A percentile compares a stretch with the other conserved stretches of the same genome.
Evolutionary conservation across 2,888 invertebrate species (phyloP).

Genomic region (Sussaba pulchella): DNA sequence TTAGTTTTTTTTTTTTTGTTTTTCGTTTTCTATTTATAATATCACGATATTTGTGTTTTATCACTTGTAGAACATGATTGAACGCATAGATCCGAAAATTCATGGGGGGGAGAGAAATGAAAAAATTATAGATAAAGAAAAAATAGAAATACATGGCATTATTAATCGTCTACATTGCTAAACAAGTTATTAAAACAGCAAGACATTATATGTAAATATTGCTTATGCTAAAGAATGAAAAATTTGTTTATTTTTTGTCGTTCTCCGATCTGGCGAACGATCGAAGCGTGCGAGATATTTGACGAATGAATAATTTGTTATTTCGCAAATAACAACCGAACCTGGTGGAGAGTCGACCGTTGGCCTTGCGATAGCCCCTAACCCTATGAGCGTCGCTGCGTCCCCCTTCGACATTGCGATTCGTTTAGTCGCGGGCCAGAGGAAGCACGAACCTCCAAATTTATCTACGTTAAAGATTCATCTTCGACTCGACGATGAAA

Average conservation of each 20-base stretch:
- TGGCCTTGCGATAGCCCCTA: slow-evolving; percentile 58
- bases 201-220: slow-evolving; percentile 43
- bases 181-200: slow-evolving; percentile 40
- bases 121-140: no score
- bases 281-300: slow-evolving; percentile 66
- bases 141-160: slow-evolving; percentile 31
- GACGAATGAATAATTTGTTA: slow-evolving; percentile 17
- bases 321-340: slow-evolving; percentile 23
- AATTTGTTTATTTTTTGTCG: no score
- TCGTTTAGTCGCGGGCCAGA: slow-evolving; percentile 66
- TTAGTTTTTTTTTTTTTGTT: slow-evolving; percentile 58
- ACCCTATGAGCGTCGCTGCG: slow-evolving; percentile 13
- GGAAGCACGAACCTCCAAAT: slow-evolving; percentile 72
- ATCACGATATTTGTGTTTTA: no score
- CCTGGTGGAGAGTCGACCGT: slow-evolving; percentile 73
- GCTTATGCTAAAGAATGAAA: slow-evolving; percentile 73
- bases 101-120: not conserved
- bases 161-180: slow-evolving; percentile 19
- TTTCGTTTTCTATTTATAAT: no score
- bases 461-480: no score
- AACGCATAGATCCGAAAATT: slow-evolving; percentile 25
- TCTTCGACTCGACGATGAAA: slow-evolving; percentile 58
- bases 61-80: slow-evolving; percentile 22
- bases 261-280: slow-evolving; percentile 10
- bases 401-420: slow-evolving; percentile 30